Base-by-base conservation (phyloP, 2,113 vertebrate genomes). In the Mugil cephalus region DNA sequence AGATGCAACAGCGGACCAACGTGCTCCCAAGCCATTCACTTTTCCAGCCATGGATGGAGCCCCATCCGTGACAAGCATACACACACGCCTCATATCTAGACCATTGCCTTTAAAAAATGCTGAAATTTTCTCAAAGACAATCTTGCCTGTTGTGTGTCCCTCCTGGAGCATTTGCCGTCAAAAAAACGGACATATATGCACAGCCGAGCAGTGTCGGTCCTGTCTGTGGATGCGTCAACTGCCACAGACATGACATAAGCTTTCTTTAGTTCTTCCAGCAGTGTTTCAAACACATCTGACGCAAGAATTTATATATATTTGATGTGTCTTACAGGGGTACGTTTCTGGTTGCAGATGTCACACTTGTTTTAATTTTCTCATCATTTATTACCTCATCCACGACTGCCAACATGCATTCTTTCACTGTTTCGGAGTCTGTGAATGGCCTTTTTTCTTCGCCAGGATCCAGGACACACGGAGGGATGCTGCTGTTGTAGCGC, bases 31-130 rank as follows among this genome's bases (percentile, higher is more conserved):
- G 10, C 38, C 48, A 11, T 12, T 51, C 36, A 52, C 21, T 52
- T 40, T 61, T 5, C 15, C 45, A 10, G 15, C 10, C 68, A 58
- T 76, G 21, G 52, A 66, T 50, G 55, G 69, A 42, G 48, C 48
- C 13, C 24, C 50, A 21, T 72, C 69, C 4, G 42, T 71, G 14
- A 66, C 78, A 77, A 74, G 53, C 69, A 81, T 64, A 38, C 52
- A 56, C 11, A 78, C 65, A 19, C 15, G 12, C 39, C 42, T 34
- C 74, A 81, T 74, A 58, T 71, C 64, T 56, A 56, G 47, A 21
- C 40, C 18, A 65, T 36, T 51, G 36, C 35, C 43, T 58, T 71
- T 19, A 12, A 70, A 81, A 75, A 74, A 67, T 3, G 34, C 2
- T n/a, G 21, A 56, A 0, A 62, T 55, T 12, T 72, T 73, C 15